Base-by-base conservation (phyloP, 2,797 vertebrate species). In the Potorous gilbertii region DNA sequence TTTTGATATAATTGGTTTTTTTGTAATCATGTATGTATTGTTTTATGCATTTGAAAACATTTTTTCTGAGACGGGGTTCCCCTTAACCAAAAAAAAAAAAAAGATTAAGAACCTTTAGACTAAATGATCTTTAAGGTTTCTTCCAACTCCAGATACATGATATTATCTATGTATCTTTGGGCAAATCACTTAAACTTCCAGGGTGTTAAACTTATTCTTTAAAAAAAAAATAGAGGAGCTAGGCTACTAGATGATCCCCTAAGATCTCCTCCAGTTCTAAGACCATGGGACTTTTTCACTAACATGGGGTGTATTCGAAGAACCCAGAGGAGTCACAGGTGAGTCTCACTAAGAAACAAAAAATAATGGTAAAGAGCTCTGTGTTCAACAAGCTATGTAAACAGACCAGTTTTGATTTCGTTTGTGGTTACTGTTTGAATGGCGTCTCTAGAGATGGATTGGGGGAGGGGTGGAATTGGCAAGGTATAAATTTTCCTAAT, bases 401-500 rank as follows among this genome's bases (percentile, higher is more conserved):
- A 4, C 50, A 74, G 81, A 95, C 59, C 46, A 93, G 74, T 54
- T 28, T 89, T 21, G 24, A n/a, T 54, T 56, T 29, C 18, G 5
- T 54, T 14, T 90, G 12, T 81, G 50, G 8, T 62, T 16, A 21
- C 0, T 96, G 56, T 93, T 62, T 81, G 29, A 94, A 50, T 16
- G 62, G 57, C 92, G 16, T 1, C 27, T 90, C 46, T 40, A 57
- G 46, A 66, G 34, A 90, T 55, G 52, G 13, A 56, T 56, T 56
- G 6, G 18, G 18, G 55, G 55, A 16, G 21, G 55, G 3, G 55
- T 4, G 5, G 21, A 5, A 5, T 24, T 56, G 81, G 31, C 34
- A 57, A 18, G 66, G 16, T 54, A 40, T 93, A 55, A 92, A 95
- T 94, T 91, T 91, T 96, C 94, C 90, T 92, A 96, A 89, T 81